Evolutionary conservation across 2,888 invertebrate genomes (phyloP).

Genomic region (Idaea dimidiata): DNA sequence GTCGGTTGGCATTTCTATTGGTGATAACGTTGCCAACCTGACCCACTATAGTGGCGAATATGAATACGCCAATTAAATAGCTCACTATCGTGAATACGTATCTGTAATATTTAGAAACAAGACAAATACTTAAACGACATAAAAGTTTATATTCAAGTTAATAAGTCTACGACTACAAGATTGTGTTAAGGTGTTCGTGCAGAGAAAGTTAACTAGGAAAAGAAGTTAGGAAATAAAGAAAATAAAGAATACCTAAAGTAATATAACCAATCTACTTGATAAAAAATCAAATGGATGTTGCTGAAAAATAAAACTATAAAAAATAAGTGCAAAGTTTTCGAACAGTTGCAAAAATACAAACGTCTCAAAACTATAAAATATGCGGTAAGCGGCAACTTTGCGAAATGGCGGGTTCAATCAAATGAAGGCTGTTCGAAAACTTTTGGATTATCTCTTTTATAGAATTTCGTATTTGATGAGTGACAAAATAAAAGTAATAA

Average conservation of each 20-base stretch:
- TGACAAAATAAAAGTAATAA: conserved; percentile 58
- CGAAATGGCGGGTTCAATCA: conserved; percentile 75
- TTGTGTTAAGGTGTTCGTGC: neutral
- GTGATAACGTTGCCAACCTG: conserved; percentile 99
- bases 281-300: conserved; percentile 18
- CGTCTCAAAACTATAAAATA: conserved; percentile 54
- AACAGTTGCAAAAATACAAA: conserved; percentile 76
- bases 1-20: conserved; percentile 96
- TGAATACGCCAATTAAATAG: conserved; percentile 98
- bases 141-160: neutral
- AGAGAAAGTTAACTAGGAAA: neutral
- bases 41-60: conserved; percentile 98
- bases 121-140: neutral
- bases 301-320: conserved; percentile 35
- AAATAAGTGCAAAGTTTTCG: conserved; percentile 80
- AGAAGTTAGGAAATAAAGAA: neutral
- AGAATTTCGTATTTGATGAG: conserved; percentile 53
- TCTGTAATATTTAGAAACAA: conserved; percentile 76
- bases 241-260: conserved; percentile 2
- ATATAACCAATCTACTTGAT: conserved; percentile 14
- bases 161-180: neutral
- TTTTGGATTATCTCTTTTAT: conserved; percentile 63
- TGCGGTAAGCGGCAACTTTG: conserved; percentile 49
- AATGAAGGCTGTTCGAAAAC: conserved; percentile 86
- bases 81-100: conserved; percentile 98